Base-by-base conservation (phyloP, 2,797 vertebrate species). In the Fratercula arctica region DNA sequence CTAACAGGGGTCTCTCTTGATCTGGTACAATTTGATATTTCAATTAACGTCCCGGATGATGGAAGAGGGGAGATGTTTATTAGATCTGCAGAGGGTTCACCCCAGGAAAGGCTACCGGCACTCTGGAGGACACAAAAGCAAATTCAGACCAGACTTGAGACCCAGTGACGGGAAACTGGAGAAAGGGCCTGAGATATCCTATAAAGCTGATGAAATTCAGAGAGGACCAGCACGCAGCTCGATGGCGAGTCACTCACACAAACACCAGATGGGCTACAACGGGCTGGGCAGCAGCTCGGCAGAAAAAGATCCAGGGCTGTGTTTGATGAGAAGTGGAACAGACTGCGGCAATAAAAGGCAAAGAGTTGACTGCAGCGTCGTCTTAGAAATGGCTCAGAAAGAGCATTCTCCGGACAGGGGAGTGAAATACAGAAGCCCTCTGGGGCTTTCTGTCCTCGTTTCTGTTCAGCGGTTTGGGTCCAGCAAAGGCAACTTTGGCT, bases 291-390 rank as follows among this genome's bases (percentile, higher is more conserved):
- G 82, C 88, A 61, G 64, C 88, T 81, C 6, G 12, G 66, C 9
- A 0, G 90, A 84, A 69, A 95, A 82, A 73, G 84, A 76, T 94
- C 86, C 93, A 93, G 88, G 67, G 77, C 64, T 85, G 46, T 43
- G 45, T 82, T 82, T 79, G 95, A 94, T 56, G 86, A 37, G 88
- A 87, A 94, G 89, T 37, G 48, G 95, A 96, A 96, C 95, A 96
- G 96, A 89, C 92, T 85, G 87, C 54, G 64, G 95, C 72, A 92
- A 95, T 94, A 94, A 95, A 89, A 92, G 90, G 74, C 92, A 76
- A 94, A 89, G 75, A 31, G 28, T 3, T 94, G 83, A 43, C 57
- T 46, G 89, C 77, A 29, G 74, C 2, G 2, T 9, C 63, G 67
- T 35, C 70, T 77, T 70, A 72, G 54, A 85, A 93, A 89, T 5